phyloP scores from a whole-genome alignment of 2,888 invertebrate genomes.

The Ellobium chinense region DNA sequence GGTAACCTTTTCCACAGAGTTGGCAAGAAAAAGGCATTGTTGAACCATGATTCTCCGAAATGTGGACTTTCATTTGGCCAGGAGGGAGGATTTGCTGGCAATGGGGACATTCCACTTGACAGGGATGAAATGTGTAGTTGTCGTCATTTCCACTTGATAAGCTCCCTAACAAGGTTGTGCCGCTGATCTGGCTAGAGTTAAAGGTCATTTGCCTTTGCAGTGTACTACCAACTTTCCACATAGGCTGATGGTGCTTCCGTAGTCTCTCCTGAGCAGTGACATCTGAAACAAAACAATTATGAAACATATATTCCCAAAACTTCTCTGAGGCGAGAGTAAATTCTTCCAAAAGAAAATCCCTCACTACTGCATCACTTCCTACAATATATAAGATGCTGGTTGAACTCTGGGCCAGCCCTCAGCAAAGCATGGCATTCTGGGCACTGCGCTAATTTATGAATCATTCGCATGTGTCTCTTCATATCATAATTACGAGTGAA shows the following conservation, averaged over 20 bases:
- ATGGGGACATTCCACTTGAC: slow-evolving; percentile 2
- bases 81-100: not conserved
- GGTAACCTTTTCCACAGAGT: slow-evolving; percentile 14
- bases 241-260: slow-evolving; percentile 20
- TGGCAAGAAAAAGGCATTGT: slow-evolving; percentile 3
- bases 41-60: slow-evolving; percentile 10
- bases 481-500: slow-evolving; percentile 25
- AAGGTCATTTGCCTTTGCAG: no score
- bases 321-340: not conserved
- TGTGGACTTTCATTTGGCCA: slow-evolving; percentile 23
- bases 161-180: no score
- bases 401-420: slow-evolving; percentile 28
- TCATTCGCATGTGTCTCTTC: slow-evolving; percentile 25
- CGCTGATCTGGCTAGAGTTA: no score
- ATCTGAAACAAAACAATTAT: slow-evolving; percentile 24
- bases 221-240: not conserved
- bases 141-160: no score
- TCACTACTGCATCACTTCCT: not conserved
- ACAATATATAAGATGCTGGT: slow-evolving; percentile 28
- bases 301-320: not conserved
- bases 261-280: slow-evolving; percentile 5
- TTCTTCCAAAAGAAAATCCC: not conserved
- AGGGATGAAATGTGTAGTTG: no score
- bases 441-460: slow-evolving; percentile 27
- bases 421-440: slow-evolving; percentile 4